A percentile compares a stretch with the other conserved stretches of the same genome.
Conservation (phyloP, 2,113 vertebrate species). For the Solenodon paradoxus region DNA sequence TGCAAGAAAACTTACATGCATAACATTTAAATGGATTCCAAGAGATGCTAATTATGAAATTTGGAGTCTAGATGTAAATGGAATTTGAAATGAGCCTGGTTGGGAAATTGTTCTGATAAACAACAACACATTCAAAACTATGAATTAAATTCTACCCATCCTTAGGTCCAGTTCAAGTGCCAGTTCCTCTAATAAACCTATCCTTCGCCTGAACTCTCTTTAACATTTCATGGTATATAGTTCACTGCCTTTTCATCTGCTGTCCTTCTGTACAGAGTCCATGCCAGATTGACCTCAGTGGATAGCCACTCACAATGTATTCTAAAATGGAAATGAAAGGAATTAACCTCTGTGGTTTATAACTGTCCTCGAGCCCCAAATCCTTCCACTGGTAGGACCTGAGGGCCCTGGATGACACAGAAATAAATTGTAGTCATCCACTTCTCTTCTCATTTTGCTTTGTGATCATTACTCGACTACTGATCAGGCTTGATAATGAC, state of each 20-base stretch:
- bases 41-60: background rate
- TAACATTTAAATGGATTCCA: background rate
- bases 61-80: background rate
- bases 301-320: background rate
- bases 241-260: background rate
- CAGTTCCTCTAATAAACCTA: background rate
- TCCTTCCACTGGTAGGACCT: background rate
- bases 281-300: background rate
- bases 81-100: background rate
- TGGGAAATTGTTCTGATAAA: conserved; percentile 11
- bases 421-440: background rate
- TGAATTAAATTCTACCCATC: background rate
- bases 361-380: background rate
- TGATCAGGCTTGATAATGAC: background rate
- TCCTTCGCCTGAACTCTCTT: background rate
- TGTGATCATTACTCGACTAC: background rate
- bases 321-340: background rate
- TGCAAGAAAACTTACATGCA: background rate
- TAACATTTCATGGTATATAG: background rate
- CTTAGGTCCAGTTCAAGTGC: background rate
- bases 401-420: background rate
- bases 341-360: background rate
- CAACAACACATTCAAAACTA: background rate
- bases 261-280: background rate
- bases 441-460: background rate